phyloP scores from a whole-genome alignment of 2,113 vertebrate species.

The Oncorhynchus kisutch region DNA sequence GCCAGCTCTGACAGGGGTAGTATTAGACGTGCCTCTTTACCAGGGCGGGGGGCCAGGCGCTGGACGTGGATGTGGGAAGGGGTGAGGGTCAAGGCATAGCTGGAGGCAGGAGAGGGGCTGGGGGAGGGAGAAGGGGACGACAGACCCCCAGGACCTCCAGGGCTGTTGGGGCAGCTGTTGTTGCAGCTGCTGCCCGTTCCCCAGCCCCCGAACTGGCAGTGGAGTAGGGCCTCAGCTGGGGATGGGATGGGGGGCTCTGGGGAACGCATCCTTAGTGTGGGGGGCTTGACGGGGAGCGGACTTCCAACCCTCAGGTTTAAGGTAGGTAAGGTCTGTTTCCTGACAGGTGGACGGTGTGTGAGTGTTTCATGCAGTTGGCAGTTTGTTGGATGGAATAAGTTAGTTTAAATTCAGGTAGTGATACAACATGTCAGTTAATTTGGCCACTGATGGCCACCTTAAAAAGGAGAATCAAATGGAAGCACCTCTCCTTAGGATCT shows the following conservation, averaged over 20 bases:
- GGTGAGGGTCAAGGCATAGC: slow-evolving; percentile 85
- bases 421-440: not conserved
- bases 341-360: not conserved
- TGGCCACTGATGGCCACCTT: not conserved
- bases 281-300: not conserved
- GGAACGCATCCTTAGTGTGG: slow-evolving; percentile 67
- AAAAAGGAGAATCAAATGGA: not conserved
- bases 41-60: slow-evolving; percentile 75
- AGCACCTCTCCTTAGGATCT: slow-evolving; percentile 20
- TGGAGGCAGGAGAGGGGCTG: slow-evolving; percentile 65
- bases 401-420: not conserved
- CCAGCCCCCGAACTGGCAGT: slow-evolving; percentile 84
- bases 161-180: slow-evolving; percentile 77
- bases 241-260: slow-evolving; percentile 60
- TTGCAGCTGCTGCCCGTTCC: slow-evolving; percentile 69
- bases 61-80: slow-evolving; percentile 82
- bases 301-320: not conserved
- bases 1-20: slow-evolving; percentile 79
- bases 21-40: slow-evolving; percentile 79
- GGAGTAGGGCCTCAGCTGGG: slow-evolving; percentile 79
- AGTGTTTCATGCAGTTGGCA: slow-evolving; percentile 2
- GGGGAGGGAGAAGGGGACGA: slow-evolving; percentile 69
- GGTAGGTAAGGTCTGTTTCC: slow-evolving; percentile 5
- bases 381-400: slow-evolving; percentile 7
- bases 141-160: slow-evolving; percentile 64